A percentile compares a stretch with the other conserved stretches of the same genome.
These are phyloP conservation scores for Heteromyza rotundicornis DNA, from an alignment of 2,888 invertebrate species.

Conservation along the genomic window DNA sequence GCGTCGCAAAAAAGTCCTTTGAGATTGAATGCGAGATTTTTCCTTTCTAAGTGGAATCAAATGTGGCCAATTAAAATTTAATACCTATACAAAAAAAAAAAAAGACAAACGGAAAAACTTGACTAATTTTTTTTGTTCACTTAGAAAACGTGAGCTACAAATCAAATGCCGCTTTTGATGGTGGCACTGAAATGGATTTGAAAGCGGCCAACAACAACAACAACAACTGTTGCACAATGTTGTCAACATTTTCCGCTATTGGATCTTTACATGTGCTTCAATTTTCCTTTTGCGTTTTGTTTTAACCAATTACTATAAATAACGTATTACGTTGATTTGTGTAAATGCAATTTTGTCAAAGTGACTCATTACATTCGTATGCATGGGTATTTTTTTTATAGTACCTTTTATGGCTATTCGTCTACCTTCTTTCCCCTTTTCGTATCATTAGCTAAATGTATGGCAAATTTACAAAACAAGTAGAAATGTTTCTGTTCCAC, in stretches of 20 bases:
- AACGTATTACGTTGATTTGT: not conserved
- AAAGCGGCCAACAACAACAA: not conserved
- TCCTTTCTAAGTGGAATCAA: not conserved
- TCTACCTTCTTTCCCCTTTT: no score
- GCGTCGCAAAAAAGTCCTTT: not conserved
- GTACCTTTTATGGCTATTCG: constrained; percentile 16
- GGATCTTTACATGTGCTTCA: not conserved
- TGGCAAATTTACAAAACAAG: no score
- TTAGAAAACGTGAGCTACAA: not conserved
- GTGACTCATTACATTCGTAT: not conserved
- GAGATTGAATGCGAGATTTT: not conserved
- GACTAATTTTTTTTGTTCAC: no score
- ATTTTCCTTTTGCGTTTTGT: not conserved
- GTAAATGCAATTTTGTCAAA: not conserved
- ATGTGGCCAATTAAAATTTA: not conserved
- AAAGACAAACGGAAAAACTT: no score
- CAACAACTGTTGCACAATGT: constrained; percentile 20
- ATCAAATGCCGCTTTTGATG: no score
- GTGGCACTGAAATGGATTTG: not conserved
- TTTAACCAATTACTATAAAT: not conserved
- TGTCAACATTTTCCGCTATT: not conserved
- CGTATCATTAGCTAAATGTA: no score
- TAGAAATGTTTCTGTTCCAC: no score
- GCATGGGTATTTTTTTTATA: constrained; percentile 16
- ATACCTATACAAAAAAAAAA: no score